A percentile compares a stretch with the other conserved stretches of the same genome.
Evolutionary conservation across 2,113 vertebrate species (phyloP).

Genomic region (Mormyrus iriodes): DNA sequence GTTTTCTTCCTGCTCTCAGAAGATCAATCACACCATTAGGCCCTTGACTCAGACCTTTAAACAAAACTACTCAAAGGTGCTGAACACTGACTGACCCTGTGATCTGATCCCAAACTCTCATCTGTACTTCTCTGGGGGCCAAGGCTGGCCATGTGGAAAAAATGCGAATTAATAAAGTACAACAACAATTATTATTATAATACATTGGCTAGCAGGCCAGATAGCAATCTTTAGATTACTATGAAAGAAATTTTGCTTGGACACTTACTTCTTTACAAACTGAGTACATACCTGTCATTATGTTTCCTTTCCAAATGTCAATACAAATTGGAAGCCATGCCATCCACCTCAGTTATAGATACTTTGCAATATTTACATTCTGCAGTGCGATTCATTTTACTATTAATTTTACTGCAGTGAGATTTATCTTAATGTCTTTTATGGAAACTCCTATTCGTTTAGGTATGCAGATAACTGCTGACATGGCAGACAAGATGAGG

Average conservation of each 20-base stretch:
- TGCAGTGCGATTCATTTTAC: background rate
- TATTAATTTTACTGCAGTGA: background rate
- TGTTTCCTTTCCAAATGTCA: background rate
- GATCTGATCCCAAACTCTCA: background rate
- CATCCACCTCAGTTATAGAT: background rate
- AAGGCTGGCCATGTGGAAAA: background rate
- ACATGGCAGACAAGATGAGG: background rate
- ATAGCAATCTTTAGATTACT: background rate
- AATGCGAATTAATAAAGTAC: background rate
- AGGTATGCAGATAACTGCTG: background rate
- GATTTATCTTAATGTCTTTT: background rate
- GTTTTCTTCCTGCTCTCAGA: background rate
- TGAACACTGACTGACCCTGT: background rate
- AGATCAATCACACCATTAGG: background rate
- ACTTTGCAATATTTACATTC: background rate
- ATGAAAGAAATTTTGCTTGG: background rate
- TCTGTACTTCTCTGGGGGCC: background rate
- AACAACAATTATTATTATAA: background rate
- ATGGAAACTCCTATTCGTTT: background rate
- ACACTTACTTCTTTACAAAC: background rate
- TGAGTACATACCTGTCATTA: background rate
- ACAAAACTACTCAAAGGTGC: background rate
- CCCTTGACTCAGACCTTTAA: background rate
- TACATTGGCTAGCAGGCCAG: background rate
- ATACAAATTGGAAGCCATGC: background rate